phyloP scores from a whole-genome alignment of 2,113 vertebrate species.

The Erpornis zantholeuca region DNA sequence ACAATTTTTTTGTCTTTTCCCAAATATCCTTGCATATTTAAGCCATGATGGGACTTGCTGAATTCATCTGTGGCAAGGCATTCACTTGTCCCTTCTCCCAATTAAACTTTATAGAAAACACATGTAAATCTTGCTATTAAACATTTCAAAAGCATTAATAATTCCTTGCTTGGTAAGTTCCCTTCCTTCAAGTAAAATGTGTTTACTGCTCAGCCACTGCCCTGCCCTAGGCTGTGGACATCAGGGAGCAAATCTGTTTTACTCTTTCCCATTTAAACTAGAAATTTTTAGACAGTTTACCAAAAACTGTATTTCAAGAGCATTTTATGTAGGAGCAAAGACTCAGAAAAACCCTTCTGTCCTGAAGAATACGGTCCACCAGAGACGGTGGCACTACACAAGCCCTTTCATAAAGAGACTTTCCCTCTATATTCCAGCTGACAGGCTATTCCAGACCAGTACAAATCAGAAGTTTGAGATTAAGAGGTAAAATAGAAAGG shows the following conservation, averaged over 20 bases:
- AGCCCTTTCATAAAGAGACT: neutral
- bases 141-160: neutral
- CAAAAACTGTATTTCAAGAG: neutral
- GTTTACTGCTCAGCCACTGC: neutral
- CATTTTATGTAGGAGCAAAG: neutral
- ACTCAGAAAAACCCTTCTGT: neutral
- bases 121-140: neutral
- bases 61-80: constrained; percentile 15
- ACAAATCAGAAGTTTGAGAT: neutral
- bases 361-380: neutral
- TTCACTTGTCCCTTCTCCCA: neutral
- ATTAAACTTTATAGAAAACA: constrained; percentile 4
- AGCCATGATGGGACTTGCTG: neutral
- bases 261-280: neutral
- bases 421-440: neutral
- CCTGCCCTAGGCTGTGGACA: neutral
- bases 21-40: constrained; percentile 56
- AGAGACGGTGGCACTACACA: neutral
- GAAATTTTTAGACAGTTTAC: neutral
- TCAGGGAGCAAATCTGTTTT: neutral
- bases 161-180: neutral
- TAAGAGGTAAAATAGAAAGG: neutral
- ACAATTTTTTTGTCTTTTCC: neutral
- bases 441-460: neutral
- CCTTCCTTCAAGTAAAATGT: neutral